phyloP scores from a whole-genome alignment of 2,797 vertebrate species.

The Pogonophryne albipinna region DNA sequence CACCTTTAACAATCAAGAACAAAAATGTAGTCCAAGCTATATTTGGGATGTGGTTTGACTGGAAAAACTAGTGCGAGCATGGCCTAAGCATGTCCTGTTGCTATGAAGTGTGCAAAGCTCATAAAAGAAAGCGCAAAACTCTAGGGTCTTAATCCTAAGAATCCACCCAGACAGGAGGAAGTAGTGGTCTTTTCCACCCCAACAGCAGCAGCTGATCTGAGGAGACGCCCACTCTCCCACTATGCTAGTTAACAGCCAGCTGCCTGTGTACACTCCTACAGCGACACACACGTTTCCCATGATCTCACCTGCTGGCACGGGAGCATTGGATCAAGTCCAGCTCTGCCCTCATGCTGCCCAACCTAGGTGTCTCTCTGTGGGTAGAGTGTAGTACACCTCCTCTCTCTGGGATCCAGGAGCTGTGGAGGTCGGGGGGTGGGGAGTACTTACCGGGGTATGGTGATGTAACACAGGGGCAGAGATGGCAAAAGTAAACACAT shows the following conservation, averaged over 20 bases:
- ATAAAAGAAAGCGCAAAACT: conserved; percentile 1
- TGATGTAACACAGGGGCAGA: background rate
- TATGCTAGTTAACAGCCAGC: conserved; percentile 75
- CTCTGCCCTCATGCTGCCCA: conserved; percentile 62
- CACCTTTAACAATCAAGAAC: background rate
- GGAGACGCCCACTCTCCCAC: conserved; percentile 59
- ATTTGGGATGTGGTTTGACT: conserved; percentile 5
- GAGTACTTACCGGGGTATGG: conserved; percentile 15
- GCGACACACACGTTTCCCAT: conserved; percentile 74
- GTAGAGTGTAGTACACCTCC: conserved; percentile 37
- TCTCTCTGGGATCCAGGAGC: conserved; percentile 21
- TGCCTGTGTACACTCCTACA: conserved; percentile 56
- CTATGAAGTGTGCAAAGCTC: conserved; percentile 1
- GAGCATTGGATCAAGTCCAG: conserved; percentile 46
- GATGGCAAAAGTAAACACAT: too few relatives aligned
- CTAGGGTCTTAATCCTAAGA: conserved; percentile 13
- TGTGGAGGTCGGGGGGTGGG: conserved; percentile 10
- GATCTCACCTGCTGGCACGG: conserved; percentile 82
- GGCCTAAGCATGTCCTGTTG: background rate
- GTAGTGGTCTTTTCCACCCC: conserved; percentile 37
- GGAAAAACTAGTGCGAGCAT: background rate
- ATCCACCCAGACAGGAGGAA: conserved; percentile 22
- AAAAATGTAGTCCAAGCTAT: background rate
- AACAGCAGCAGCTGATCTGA: conserved; percentile 61
- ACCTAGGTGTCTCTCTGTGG: conserved; percentile 51